Evolutionary conservation across 2,113 vertebrate genomes (phyloP).

Genomic region (Apistogramma diplotaenia): DNA sequence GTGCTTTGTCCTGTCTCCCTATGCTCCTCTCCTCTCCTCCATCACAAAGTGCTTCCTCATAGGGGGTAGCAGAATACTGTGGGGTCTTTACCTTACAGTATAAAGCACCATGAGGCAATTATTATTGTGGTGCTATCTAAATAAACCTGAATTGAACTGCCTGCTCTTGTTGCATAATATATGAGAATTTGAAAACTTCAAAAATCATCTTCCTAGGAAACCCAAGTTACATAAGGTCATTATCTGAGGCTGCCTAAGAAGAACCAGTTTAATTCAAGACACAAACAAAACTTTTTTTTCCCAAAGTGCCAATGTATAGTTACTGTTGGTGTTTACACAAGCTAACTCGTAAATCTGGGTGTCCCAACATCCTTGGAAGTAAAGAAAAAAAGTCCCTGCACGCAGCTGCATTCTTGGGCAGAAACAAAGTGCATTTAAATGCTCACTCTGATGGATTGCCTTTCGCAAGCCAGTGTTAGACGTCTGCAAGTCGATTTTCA

Average conservation of each 20-base stretch:
- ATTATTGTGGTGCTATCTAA: no score
- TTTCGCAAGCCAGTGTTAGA: slow-evolving; percentile 8
- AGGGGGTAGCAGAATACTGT: no score
- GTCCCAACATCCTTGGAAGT: not conserved
- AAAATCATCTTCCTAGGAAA: not conserved
- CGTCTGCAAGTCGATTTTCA: slow-evolving; percentile 29
- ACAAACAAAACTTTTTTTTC: not conserved
- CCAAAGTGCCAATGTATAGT: not conserved
- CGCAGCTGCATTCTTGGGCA: not conserved
- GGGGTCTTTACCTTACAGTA: no score
- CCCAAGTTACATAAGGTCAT: no score
- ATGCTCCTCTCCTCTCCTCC: not conserved
- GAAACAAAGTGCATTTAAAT: slow-evolving; percentile 2
- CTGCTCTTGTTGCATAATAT: not conserved
- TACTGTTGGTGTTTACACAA: not conserved
- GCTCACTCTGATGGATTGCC: slow-evolving; percentile 30
- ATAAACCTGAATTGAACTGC: no score
- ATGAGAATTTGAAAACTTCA: not conserved
- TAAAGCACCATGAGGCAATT: no score
- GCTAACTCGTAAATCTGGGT: not conserved
- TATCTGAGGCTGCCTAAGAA: not conserved
- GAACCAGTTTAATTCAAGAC: not conserved
- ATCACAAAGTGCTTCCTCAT: no score
- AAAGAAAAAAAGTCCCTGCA: not conserved
- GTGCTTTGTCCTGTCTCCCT: no score